Conservation (phyloP, 2,797 vertebrate genomes). For the Anabas testudineus region DNA sequence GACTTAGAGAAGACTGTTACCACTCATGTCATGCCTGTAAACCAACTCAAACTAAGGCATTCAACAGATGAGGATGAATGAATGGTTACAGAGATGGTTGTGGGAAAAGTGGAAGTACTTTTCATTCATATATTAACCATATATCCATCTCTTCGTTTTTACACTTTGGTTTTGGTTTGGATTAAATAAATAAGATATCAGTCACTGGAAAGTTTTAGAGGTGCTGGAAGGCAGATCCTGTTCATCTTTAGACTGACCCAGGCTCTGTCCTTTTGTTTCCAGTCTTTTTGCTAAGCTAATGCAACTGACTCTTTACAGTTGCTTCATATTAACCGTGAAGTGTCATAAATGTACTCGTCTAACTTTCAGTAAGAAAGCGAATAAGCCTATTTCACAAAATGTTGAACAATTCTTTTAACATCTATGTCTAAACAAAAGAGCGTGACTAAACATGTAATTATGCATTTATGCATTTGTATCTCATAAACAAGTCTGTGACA, state of each 20-base stretch:
- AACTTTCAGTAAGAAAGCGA: neutral
- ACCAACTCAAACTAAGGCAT: neutral
- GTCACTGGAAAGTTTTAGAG: constrained; percentile 19
- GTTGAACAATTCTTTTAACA: constrained; percentile 5
- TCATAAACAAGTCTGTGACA: constrained; percentile 33
- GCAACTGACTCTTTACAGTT: neutral
- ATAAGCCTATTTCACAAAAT: neutral
- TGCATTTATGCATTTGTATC: constrained; percentile 23
- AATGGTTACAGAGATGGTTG: neutral
- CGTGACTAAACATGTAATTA: constrained; percentile 26
- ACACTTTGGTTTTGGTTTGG: neutral
- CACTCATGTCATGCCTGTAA: too few relatives aligned
- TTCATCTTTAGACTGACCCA: too few relatives aligned
- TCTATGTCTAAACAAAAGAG: constrained; percentile 2
- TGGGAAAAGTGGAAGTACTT: neutral
- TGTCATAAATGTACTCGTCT: neutral
- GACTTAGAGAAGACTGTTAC: neutral
- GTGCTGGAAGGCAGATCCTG: neutral
- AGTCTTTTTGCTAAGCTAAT: constrained; percentile 6
- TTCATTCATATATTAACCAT: neutral
- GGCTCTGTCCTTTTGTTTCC: neutral
- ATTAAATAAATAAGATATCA: constrained; percentile 28
- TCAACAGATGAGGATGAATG: neutral
- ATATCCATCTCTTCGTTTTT: neutral
- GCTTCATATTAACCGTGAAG: constrained; percentile 7